These are phyloP conservation scores for Bothrops jararaca DNA, from an alignment of 2,113 vertebrate species.

Conservation along the genomic window DNA sequence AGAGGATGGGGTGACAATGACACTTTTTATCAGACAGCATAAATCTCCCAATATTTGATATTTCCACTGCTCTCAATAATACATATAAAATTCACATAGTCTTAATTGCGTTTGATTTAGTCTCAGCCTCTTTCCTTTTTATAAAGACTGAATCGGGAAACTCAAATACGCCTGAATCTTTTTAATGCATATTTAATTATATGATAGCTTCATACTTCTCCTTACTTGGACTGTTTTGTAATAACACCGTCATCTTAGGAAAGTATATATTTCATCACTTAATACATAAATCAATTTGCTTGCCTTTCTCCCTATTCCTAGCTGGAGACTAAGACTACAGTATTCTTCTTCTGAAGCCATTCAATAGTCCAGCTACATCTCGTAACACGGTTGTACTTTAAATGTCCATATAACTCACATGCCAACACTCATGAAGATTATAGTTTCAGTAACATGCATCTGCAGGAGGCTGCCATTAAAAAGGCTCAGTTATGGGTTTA, in stretches of 20 bases:
- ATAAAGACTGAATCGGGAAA: background rate
- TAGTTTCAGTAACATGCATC: slow-evolving; percentile 24
- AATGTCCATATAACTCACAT: slow-evolving; percentile 34
- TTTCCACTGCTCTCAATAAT: background rate
- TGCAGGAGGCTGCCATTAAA: slow-evolving; percentile 10
- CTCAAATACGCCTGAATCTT: background rate
- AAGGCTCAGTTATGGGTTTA: slow-evolving; percentile 27
- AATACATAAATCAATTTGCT: background rate
- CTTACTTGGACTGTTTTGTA: background rate
- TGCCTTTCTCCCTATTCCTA: fast-evolving
- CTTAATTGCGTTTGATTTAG: background rate
- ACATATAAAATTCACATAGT: background rate
- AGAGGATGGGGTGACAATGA: background rate
- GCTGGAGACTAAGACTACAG: background rate
- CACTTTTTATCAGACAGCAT: background rate
- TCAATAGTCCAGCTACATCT: background rate
- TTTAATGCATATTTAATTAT: background rate
- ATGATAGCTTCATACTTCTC: background rate
- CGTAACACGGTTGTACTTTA: slow-evolving; percentile 33
- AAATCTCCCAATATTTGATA: background rate
- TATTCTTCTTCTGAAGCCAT: fast-evolving
- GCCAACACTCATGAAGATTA: slow-evolving; percentile 7
- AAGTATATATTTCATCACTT: background rate
- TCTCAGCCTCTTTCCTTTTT: background rate
- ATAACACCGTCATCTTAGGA: background rate